A percentile compares a stretch with the other conserved stretches of the same genome.
These are phyloP conservation scores for Colinus virginianus DNA, from an alignment of 2,113 vertebrate species.

Conservation along the genomic window DNA sequence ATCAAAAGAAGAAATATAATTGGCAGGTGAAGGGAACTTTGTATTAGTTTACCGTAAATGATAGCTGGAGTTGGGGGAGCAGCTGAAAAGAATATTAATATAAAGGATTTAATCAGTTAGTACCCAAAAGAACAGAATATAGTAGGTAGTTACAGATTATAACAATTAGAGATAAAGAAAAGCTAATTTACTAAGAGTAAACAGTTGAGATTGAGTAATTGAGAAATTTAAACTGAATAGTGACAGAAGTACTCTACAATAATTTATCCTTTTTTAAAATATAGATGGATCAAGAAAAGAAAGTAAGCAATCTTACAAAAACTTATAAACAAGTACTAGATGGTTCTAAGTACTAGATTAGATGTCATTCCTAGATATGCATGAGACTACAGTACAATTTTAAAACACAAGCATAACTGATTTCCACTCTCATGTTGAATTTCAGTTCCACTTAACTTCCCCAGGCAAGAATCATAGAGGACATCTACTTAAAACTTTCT, in stretches of 20 bases:
- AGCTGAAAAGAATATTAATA: conserved; percentile 90
- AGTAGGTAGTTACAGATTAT: conserved; percentile 58
- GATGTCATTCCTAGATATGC: background rate
- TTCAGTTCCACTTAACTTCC: background rate
- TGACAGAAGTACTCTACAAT: background rate
- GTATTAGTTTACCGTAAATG: conserved; percentile 91
- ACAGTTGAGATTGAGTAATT: background rate
- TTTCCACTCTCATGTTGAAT: background rate
- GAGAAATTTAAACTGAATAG: background rate
- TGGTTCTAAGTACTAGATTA: background rate
- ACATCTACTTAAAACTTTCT: background rate
- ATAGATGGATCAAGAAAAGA: background rate
- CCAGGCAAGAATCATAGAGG: background rate
- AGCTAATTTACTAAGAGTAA: conserved; percentile 20
- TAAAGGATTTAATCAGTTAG: conserved; percentile 86
- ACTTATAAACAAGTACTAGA: background rate
- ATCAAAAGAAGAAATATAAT: conserved; percentile 53
- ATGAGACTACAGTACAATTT: background rate
- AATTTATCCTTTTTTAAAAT: background rate
- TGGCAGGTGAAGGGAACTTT: conserved; percentile 67
- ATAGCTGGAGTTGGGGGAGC: conserved; percentile 90
- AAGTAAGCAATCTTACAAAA: background rate
- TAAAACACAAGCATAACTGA: background rate
- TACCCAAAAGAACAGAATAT: conserved; percentile 64
- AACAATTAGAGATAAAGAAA: conserved; percentile 28